A percentile compares a stretch with the other conserved stretches of the same genome.
Evolutionary conservation across 1,140 invertebrate species (phyloP).

Genomic region (Eueides isabella): DNA sequence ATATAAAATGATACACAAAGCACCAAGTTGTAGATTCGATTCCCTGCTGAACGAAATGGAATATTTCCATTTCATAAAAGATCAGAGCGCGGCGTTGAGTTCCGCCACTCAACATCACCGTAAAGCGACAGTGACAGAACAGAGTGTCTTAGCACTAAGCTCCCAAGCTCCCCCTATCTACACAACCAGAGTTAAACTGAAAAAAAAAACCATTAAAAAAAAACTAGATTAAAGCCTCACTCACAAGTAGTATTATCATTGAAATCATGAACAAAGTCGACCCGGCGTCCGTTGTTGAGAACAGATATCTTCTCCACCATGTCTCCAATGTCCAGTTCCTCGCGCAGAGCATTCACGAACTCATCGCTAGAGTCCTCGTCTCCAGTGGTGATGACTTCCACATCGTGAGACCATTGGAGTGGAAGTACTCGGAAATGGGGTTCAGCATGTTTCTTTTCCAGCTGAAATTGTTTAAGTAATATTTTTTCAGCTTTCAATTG

Average conservation of each 20-base stretch:
- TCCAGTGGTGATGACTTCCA: conserved; percentile 50
- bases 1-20: too few relatives aligned
- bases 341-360: conserved; percentile 53
- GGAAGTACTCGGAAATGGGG: conserved; percentile 48
- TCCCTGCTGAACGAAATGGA: too few relatives aligned
- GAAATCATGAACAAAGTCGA: conserved; percentile 95
- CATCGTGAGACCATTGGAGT: conserved; percentile 52
- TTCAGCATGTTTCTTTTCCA: conserved; percentile 15
- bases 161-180: too few relatives aligned
- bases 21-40: too few relatives aligned
- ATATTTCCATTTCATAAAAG: too few relatives aligned
- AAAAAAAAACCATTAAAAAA: too few relatives aligned
- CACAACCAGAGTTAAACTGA: too few relatives aligned
- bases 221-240: conserved; percentile 27
- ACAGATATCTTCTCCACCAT: conserved; percentile 83
- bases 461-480: background rate
- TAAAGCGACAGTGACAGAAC: too few relatives aligned
- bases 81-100: too few relatives aligned
- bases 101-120: too few relatives aligned
- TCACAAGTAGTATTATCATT: conserved; percentile 89
- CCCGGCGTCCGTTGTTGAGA: conserved; percentile 89
- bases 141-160: too few relatives aligned
- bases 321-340: conserved; percentile 62
- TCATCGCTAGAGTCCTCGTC: conserved; percentile 42
- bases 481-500: too few relatives aligned